phyloP scores from a whole-genome alignment of 2,113 vertebrate genomes.

The Stegastes partitus region DNA sequence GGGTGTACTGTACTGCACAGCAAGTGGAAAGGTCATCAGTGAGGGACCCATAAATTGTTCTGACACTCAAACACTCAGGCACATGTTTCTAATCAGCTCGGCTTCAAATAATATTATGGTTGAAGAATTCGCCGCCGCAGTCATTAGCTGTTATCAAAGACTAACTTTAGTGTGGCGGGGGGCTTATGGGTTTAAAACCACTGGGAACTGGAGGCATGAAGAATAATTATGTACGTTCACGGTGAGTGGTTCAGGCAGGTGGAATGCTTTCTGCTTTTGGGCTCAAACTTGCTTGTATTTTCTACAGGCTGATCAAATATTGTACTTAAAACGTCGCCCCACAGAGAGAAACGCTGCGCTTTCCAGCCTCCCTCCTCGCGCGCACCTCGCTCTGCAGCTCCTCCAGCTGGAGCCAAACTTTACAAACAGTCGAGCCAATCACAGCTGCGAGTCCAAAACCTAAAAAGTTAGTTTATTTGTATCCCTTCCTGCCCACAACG shows the following conservation, averaged over 20 bases:
- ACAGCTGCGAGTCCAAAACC: conserved; percentile 30
- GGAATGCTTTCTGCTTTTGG: conserved; percentile 49
- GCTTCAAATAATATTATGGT: conserved; percentile 71
- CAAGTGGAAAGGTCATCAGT: conserved; percentile 66
- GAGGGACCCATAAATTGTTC: conserved; percentile 64
- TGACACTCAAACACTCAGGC: conserved; percentile 66
- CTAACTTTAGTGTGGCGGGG: conserved; percentile 39
- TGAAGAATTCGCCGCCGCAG: conserved; percentile 58
- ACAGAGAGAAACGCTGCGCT: conserved; percentile 12
- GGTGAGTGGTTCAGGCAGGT: conserved; percentile 65
- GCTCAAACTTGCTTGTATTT: conserved; percentile 47
- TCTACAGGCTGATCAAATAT: conserved; percentile 49
- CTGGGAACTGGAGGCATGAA: conserved; percentile 54
- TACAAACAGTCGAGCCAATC: conserved; percentile 27
- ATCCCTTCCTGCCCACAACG: conserved; percentile 22
- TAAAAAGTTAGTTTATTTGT: conserved; percentile 11
- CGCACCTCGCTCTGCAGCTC: conserved; percentile 18
- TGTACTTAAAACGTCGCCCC: conserved; percentile 22
- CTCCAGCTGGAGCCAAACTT: conserved; percentile 55
- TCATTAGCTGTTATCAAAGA: conserved; percentile 76
- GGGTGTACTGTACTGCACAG: conserved; percentile 14
- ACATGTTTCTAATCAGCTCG: conserved; percentile 79
- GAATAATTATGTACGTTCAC: conserved; percentile 66
- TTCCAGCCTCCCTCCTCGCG: neutral
- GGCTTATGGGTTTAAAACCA: conserved; percentile 55